Conservation (phyloP, 2,797 vertebrate species). For the Channallabes apus region DNA sequence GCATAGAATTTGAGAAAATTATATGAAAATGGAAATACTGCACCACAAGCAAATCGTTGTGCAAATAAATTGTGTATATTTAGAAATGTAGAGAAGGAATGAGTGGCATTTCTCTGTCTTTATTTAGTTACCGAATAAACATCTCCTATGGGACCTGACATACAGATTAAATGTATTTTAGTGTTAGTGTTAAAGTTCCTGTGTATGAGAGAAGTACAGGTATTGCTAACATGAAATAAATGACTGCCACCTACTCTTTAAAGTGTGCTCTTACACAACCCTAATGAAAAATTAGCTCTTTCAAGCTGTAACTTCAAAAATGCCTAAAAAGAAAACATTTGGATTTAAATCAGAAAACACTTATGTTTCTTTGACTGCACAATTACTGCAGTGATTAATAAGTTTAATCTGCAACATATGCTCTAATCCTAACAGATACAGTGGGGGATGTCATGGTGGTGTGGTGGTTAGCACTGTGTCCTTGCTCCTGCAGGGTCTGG, state of each 20-base stretch:
- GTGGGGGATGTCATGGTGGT: too few species aligned
- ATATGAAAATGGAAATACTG: conserved; percentile 34
- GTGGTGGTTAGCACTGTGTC: too few species aligned
- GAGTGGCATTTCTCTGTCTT: conserved; percentile 70
- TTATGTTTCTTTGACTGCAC: too few species aligned
- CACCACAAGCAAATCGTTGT: conserved; percentile 60
- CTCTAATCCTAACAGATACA: too few species aligned
- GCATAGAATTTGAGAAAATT: conserved; percentile 47
- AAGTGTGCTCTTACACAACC: neutral
- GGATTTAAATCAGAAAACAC: too few species aligned
- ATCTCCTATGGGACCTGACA: conserved; percentile 69
- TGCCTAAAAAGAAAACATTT: too few species aligned
- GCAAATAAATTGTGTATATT: conserved; percentile 45
- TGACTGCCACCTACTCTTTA: conserved; percentile 68
- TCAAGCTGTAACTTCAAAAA: neutral
- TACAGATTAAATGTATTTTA: conserved; percentile 53
- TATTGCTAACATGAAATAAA: conserved; percentile 44
- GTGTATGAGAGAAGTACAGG: conserved; percentile 33
- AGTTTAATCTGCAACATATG: too few species aligned
- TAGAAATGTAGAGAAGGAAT: conserved; percentile 56
- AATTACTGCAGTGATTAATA: too few species aligned
- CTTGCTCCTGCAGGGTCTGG: too few species aligned
- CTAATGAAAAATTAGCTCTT: conserved; percentile 29
- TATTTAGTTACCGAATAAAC: conserved; percentile 73
- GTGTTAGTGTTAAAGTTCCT: conserved; percentile 22